These are phyloP conservation scores for Cassiopea xamachana DNA, from an alignment of 30 jellyfish, hydroid and myxozoan species.

Conservation along the genomic window DNA sequence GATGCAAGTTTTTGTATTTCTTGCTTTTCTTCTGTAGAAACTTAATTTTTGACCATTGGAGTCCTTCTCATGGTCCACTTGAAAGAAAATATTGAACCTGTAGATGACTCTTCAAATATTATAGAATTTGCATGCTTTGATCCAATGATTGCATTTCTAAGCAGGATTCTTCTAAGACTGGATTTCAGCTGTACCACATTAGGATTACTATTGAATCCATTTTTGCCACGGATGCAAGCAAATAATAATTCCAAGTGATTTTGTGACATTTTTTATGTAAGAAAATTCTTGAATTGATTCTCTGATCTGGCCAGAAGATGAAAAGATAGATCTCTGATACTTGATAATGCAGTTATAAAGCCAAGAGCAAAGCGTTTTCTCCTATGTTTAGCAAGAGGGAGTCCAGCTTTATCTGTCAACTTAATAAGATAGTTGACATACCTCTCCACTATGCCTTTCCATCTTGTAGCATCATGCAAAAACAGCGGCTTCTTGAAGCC, in stretches of 20 bases:
- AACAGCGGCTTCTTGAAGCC: slow-evolving; percentile 17
- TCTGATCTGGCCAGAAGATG: slow-evolving; percentile 23
- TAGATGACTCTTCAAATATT: slow-evolving; percentile 9
- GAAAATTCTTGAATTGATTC: slow-evolving; percentile 23
- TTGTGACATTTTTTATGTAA: slow-evolving; percentile 48
- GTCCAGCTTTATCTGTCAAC: slow-evolving; percentile 17
- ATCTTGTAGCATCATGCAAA: not conserved
- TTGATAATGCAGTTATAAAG: not conserved
- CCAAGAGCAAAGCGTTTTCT: slow-evolving; percentile 21
- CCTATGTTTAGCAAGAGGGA: not conserved
- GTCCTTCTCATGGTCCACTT: slow-evolving; percentile 25
- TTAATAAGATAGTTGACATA: slow-evolving; percentile 8
- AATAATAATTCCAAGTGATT: slow-evolving; percentile 42
- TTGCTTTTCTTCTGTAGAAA: not conserved
- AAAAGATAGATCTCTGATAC: not conserved
- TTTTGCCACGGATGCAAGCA: slow-evolving; percentile 21
- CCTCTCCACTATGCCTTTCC: slow-evolving; percentile 1
- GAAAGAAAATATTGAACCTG: slow-evolving; percentile 37
- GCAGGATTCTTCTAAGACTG: slow-evolving; percentile 29
- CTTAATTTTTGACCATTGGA: not conserved
- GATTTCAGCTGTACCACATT: slow-evolving; percentile 29
- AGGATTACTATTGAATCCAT: slow-evolving; percentile 58
- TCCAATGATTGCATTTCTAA: slow-evolving; percentile 23
- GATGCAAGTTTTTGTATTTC: not conserved
- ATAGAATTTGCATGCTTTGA: slow-evolving; percentile 49